Evolutionary conservation across 2,888 invertebrate species (phyloP), one percentile per base, ranked within the genome.

Genomic region (Argyresthia goedartella): DNA sequence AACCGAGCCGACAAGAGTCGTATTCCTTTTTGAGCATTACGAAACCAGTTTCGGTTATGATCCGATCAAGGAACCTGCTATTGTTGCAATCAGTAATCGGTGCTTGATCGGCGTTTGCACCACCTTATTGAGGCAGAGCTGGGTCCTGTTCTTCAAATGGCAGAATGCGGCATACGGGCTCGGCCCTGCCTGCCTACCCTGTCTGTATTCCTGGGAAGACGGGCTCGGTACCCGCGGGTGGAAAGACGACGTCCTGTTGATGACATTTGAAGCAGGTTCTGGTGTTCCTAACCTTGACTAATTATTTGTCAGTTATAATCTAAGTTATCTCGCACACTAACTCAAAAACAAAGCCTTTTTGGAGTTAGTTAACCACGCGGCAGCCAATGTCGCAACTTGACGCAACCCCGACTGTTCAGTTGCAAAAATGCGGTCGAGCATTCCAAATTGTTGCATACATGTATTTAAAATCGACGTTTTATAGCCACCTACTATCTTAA

Each of bases 341-440:
- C n/a, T n/a, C n/a, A n/a, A n/a, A n/a, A n/a, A n/a, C n/a, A n/a
- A n/a, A n/a, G n/a, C n/a, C 6, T 2, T 25, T 25, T 25, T 25
- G 3, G 6, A 25, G 25, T 25, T 6, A 25, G 25, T 25, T 49
- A 15, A 11, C 10, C 49, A 49, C 36, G 9, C 13, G 15, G 39
- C 15, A 34, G 47, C 33, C 11, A 36, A 61, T 71, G 65, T 66
- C 63, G 69, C 61, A 68, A 69, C 59, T 54, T 55, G 52, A 55
- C 54, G 56, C 59, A 59, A 57, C 55, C 58, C 59, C 55, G 57
- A 56, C 25, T 25, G 55, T 55, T 56, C 58, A 57, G 57, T 55
- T 54, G 48, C 55, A 55, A 57, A 61, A 62, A 65, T 63, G 61
- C 60, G 58, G 62, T 35, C 52, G 51, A 53, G 54, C 54, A 52